phyloP scores from a whole-genome alignment of 1,140 invertebrate genomes.

The Phocides pigmalion region DNA sequence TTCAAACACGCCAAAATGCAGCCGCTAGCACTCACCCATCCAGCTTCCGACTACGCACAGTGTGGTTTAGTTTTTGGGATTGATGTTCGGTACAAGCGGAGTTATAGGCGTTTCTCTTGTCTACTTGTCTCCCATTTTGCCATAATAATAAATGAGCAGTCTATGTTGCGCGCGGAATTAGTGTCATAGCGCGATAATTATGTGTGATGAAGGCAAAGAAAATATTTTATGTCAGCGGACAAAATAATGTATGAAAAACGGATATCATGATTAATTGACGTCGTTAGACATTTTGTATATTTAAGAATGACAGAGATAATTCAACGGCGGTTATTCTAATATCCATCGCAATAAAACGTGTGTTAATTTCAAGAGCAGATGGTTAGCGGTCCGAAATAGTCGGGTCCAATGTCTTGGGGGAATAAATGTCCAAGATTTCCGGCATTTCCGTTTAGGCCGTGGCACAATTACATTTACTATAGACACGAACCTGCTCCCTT shows the following conservation, averaged over 20 bases:
- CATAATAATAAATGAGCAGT: too few species aligned
- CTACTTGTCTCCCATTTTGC: too few species aligned
- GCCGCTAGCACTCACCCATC: too few species aligned
- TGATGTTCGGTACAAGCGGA: too few species aligned
- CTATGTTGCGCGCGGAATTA: too few species aligned
- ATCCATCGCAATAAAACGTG: background rate
- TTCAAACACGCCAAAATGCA: too few species aligned
- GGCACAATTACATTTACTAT: background rate
- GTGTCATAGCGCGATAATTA: background rate
- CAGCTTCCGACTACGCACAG: too few species aligned
- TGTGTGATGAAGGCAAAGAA: constrained; percentile 15
- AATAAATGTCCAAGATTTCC: background rate
- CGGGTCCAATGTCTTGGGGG: constrained; percentile 2
- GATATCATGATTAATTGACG: constrained; percentile 21
- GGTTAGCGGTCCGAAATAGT: background rate
- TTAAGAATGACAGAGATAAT: constrained; percentile 26
- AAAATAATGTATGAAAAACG: constrained; percentile 21
- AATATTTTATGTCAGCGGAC: background rate
- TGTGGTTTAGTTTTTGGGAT: too few species aligned
- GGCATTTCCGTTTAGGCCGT: background rate
- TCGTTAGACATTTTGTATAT: constrained; percentile 17
- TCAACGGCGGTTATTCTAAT: constrained; percentile 9
- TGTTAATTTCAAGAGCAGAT: constrained; percentile 4
- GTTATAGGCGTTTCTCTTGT: too few species aligned
- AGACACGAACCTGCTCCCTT: too few species aligned